Conservation (phyloP, 2,797 vertebrate species). For the Numenius phaeopus region DNA sequence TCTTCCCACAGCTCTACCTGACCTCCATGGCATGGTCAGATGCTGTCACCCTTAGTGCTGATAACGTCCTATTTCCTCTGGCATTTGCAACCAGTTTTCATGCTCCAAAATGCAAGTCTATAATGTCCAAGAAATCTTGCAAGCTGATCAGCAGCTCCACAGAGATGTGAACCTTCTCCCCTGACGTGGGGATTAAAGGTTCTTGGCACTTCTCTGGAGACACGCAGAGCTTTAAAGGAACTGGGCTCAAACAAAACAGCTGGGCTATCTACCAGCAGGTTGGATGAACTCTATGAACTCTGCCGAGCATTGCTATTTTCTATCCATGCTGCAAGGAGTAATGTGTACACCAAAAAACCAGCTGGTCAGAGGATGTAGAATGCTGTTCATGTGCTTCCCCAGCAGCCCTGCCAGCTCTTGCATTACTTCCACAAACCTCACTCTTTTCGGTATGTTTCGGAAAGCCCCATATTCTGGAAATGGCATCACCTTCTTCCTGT, state of each 20-base stretch:
- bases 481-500: neutral
- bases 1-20: neutral
- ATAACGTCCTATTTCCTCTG: neutral
- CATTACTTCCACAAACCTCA: neutral
- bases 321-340: neutral
- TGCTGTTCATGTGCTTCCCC: neutral
- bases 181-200: rapidly evolving
- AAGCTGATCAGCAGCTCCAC: neutral
- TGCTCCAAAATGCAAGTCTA: neutral
- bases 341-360: neutral
- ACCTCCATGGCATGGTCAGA: neutral
- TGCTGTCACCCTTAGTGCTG: neutral
- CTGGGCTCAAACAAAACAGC: neutral
- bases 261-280: neutral
- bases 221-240: neutral
- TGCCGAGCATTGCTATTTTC: neutral
- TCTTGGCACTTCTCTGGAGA: neutral
- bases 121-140: neutral
- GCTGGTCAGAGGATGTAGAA: neutral
- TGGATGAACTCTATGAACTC: neutral
- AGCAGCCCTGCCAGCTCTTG: neutral
- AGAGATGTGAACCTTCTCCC: neutral
- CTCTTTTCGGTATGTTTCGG: neutral
- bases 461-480: neutral
- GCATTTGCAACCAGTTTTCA: neutral